Conservation (phyloP, 2,888 invertebrate genomes). For the Drosophila mayaguana region DNA sequence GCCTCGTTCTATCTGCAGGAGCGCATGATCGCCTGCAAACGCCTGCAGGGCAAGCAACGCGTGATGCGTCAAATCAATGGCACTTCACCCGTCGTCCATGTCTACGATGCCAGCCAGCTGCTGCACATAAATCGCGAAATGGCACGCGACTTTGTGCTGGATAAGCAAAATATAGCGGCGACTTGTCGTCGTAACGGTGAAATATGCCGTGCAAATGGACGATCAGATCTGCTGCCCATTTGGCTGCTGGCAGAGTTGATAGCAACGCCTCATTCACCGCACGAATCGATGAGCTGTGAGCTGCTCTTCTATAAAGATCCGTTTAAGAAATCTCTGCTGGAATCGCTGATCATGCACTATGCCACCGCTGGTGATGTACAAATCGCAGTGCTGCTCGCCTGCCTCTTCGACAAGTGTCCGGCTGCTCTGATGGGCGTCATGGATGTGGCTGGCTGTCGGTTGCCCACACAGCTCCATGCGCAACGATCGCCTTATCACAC, state of each 20-base stretch:
- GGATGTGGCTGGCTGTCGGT: slow-evolving; percentile 51
- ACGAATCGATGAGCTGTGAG: slow-evolving; percentile 86
- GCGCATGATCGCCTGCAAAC: slow-evolving; percentile 84
- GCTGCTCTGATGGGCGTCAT: slow-evolving; percentile 76
- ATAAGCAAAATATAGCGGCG: slow-evolving; percentile 85
- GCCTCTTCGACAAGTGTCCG: slow-evolving; percentile 91
- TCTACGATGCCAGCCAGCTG: slow-evolving; percentile 86
- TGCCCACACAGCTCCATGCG: slow-evolving; percentile 83
- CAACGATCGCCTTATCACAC: slow-evolving; percentile 91
- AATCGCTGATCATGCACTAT: slow-evolving; percentile 93
- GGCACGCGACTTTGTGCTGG: slow-evolving; percentile 92
- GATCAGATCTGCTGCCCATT: slow-evolving; percentile 93
- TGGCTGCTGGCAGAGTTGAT: slow-evolving; percentile 94
- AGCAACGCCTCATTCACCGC: slow-evolving; percentile 86
- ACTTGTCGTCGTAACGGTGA: slow-evolving; percentile 94
- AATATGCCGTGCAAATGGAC: slow-evolving; percentile 90
- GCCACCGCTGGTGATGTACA: slow-evolving; percentile 94
- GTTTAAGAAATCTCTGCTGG: slow-evolving; percentile 93
- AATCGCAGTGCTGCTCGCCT: slow-evolving; percentile 96
- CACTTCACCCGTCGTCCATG: slow-evolving; percentile 78
- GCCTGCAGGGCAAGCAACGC: slow-evolving; percentile 81
- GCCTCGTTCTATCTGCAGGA: slow-evolving; percentile 93
- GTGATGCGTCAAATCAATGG: slow-evolving; percentile 82
- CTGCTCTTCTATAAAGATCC: slow-evolving; percentile 92
- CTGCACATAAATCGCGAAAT: slow-evolving; percentile 92